These are phyloP conservation scores for Apodemus agrarius DNA, from an alignment of 2,797 vertebrate species.

Conservation along the genomic window DNA sequence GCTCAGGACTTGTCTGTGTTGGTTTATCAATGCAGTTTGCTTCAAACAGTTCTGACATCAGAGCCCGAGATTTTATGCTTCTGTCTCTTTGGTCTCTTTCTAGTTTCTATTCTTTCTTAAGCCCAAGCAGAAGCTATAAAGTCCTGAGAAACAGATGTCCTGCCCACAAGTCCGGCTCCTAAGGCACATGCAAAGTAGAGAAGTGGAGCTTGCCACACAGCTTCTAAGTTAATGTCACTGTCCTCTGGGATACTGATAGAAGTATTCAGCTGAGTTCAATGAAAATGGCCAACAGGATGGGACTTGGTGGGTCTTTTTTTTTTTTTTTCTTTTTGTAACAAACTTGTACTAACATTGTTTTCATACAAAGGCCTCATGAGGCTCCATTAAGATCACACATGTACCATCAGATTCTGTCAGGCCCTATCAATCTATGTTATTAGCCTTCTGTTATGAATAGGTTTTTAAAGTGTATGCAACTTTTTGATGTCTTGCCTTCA, in stretches of 20 bases:
- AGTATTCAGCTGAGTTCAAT: not conserved
- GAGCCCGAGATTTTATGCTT: not conserved
- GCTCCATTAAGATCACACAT: not conserved
- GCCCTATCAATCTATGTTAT: not conserved
- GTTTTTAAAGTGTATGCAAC: not conserved
- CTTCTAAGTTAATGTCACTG: not conserved
- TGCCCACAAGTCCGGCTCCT: not conserved
- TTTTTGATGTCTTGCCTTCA: conserved; percentile 12
- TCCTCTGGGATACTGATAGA: not conserved
- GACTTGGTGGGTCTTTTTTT: not conserved
- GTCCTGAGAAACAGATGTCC: not conserved
- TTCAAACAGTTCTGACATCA: not conserved
- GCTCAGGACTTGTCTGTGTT: not conserved
- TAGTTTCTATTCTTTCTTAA: not conserved
- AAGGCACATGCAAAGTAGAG: not conserved
- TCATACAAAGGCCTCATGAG: not conserved
- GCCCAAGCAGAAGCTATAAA: not conserved
- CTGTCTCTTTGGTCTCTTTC: not conserved
- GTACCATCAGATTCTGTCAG: not conserved
- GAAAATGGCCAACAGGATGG: not conserved
- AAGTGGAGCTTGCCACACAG: not conserved
- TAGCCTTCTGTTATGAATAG: not conserved
- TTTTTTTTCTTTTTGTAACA: not conserved
- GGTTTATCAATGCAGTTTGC: not conserved
- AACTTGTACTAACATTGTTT: not conserved